These are phyloP conservation scores for Macrobrachium nipponense DNA, from an alignment of 1,140 invertebrate genomes.

Conservation along the genomic window DNA sequence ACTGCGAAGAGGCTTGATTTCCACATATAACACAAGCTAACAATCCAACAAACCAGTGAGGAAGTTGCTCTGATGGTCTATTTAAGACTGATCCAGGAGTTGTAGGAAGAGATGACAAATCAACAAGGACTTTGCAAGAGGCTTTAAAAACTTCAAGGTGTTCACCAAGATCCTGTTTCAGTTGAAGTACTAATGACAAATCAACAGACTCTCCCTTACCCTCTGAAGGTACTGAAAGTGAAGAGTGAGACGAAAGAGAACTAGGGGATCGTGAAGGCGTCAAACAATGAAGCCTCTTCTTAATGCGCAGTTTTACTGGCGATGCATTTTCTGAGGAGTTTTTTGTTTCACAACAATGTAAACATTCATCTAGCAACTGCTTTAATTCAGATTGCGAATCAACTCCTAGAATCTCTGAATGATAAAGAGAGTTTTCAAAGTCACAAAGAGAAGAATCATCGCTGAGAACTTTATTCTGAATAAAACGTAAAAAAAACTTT, in stretches of 20 bases:
- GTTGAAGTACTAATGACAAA: constrained; percentile 9
- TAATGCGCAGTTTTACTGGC: background rate
- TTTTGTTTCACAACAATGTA: constrained; percentile 49
- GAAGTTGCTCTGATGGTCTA: constrained; percentile 65
- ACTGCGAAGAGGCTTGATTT: constrained; percentile 70
- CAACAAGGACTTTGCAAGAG: constrained; percentile 81
- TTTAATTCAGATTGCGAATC: constrained; percentile 68
- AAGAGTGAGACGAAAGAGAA: background rate
- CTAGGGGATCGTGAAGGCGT: background rate
- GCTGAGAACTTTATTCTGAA: constrained; percentile 50
- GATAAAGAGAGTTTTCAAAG: constrained; percentile 48
- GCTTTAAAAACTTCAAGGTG: constrained; percentile 68
- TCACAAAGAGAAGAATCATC: constrained; percentile 31
- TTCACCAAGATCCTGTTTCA: constrained; percentile 62
- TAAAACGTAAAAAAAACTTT: constrained; percentile 55
- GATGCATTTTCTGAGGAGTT: background rate
- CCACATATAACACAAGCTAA: constrained; percentile 79
- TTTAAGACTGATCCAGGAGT: constrained; percentile 67
- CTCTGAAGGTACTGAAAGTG: background rate
- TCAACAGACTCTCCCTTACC: constrained; percentile 11
- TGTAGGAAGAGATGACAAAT: constrained; percentile 85
- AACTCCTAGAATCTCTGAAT: constrained; percentile 23
- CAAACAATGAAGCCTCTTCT: constrained; percentile 3
- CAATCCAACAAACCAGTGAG: constrained; percentile 81
- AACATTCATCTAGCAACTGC: constrained; percentile 66